Base-by-base conservation (phyloP, 1,140 invertebrate genomes). In the Bacillus rossius region DNA sequence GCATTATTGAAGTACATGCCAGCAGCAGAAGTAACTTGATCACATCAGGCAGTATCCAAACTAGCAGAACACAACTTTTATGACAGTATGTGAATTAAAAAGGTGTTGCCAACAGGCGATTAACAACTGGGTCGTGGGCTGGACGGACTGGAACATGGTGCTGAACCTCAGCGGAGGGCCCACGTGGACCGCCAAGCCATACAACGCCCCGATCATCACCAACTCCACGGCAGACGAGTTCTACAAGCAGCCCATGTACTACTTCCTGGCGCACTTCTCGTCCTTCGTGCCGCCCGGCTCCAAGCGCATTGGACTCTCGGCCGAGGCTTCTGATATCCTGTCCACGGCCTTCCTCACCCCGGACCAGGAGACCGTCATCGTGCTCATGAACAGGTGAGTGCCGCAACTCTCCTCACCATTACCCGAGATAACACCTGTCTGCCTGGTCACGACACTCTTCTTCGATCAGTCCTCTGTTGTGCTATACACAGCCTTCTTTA, bases 141-240 rank as follows among this genome's bases (percentile, higher is more conserved):
- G 81, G 81, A 75, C 78, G 26, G 84, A 86, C 66, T 87, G 85
- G 85, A 86, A 86, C 66, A 67, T 86, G 22, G 80, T 75, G 5
- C 64, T 86, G 19, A 71, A 83, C 65, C 61, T 74, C 60, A 59
- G 73, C 40, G 84, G 83, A 52, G 83, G 83, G 8, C 82, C 82
- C 10, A 85, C 81, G 67, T 85, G 81, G 80, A 77, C 74, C 76
- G 5, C 29, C 8, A 82, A 84, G 60, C 75, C 73, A 67, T 80
- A 82, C 8, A 81, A 85, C 66, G 74, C 81, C 49, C 77, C 83
- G 3, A 76, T 85, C 50, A 76, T 85, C 59, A 78, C 84, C 0
- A 77, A 83, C 66, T 61, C 67, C 10, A 65, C 66, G 23, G 61
- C 57, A 13, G 70, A 74, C 59, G 67, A 80, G 61, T 84, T 84